Base-by-base conservation (phyloP, 2,888 invertebrate genomes). In the Pristionchus maxplancki region DNA sequence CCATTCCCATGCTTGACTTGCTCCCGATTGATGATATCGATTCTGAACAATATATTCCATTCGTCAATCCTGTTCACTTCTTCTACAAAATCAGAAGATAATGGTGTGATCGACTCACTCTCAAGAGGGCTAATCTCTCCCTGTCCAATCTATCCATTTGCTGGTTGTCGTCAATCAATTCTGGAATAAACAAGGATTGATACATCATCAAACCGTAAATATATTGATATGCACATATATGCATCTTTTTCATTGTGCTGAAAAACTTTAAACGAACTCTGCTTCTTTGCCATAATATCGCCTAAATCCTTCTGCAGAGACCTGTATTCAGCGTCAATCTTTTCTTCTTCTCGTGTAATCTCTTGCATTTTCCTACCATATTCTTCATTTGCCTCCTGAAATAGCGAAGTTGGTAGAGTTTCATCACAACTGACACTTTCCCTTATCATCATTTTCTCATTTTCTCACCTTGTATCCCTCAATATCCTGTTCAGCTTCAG, bases 391-490 rank as follows among this genome's bases (percentile, higher is more conserved):
- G 84, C 58, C 17, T 84, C 84, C 84, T 84, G n/a, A n/a, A 37
- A 31, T 0, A 50, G 0, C 24, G 24, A 50, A 31, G 15, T 78
- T 24, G 2, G 44, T 34, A 78, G 20, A n/a, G 44, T 44, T 11
- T 20, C 31, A 17, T 31, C 15, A 44, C 44, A 78, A 9, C 8
- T n/a, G 13, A 17, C 31, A 8, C 17, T 15, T 48, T 24, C 9
- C 11, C 8, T 20, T 37, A 40, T 74, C 28, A 15, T n/a, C 15
- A 44, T 48, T 15, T 50, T 34, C 11, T 31, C 34, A 24, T 24
- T 48, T 11, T n/a, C 58, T 37, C 28, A 89, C 89, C 24, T 87
- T 53, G 48, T 84, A 84, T 37, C 84, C 87, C 53, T 90, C 44
- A 17, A 64, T 8, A 13, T 71, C 89, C 44, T 67, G 34, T 31